These are phyloP conservation scores for Ochotona curzoniae DNA, from an alignment of 2,113 vertebrate species.

Conservation along the genomic window DNA sequence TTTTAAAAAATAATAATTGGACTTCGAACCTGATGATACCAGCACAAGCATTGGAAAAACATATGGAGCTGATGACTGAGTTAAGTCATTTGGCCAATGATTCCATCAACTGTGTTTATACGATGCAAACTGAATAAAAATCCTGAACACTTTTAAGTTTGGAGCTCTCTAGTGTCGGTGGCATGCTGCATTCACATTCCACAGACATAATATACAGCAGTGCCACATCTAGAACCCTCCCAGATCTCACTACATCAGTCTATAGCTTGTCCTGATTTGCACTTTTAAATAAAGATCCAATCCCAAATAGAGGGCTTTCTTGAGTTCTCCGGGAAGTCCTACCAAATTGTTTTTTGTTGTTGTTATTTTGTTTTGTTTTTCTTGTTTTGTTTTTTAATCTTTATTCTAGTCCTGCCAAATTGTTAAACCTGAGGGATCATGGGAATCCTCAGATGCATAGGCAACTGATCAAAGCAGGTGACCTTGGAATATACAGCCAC, in stretches of 20 bases:
- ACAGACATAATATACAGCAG: neutral
- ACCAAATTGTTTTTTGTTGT: neutral
- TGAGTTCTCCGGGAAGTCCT: neutral
- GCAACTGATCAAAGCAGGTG: neutral
- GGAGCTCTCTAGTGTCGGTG: neutral
- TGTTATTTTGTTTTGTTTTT: neutral
- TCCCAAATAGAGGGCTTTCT: neutral
- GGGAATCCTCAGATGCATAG: neutral
- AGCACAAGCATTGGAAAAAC: neutral
- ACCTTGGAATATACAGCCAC: neutral
- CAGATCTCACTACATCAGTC: neutral
- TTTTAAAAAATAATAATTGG: neutral
- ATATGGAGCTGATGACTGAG: neutral
- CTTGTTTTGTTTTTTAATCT: too few relatives aligned
- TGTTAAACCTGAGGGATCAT: neutral
- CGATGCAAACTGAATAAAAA: constrained; percentile 30
- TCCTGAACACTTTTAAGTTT: neutral
- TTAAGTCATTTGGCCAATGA: neutral
- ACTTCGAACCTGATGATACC: neutral
- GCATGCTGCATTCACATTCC: neutral
- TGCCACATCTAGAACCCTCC: neutral
- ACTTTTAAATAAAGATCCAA: constrained; percentile 29
- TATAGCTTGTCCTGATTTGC: constrained; percentile 11
- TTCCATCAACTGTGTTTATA: neutral
- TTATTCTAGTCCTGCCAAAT: neutral